A percentile compares a stretch with the other conserved stretches of the same genome.
phyloP scores from a whole-genome alignment of 2,797 vertebrate species.

The Hydrolagus colliei region DNA sequence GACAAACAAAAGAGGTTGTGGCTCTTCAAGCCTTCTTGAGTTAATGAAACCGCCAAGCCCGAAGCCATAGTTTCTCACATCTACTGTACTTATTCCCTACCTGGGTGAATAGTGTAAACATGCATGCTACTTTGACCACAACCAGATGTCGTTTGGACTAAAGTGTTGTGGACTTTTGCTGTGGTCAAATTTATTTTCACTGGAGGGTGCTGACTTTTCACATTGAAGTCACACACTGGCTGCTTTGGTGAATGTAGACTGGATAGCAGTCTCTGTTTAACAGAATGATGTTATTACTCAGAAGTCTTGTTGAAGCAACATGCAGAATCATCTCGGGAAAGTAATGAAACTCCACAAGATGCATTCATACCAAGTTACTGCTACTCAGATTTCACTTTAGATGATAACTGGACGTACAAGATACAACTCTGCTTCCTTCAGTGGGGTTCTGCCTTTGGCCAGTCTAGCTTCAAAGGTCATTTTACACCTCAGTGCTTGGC shows the following conservation, averaged over 20 bases:
- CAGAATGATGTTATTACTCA: not conserved
- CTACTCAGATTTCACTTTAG: not conserved
- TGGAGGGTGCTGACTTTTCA: not conserved
- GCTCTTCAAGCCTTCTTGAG: not conserved
- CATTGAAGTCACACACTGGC: not conserved
- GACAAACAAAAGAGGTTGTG: not conserved
- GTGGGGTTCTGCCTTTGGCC: not conserved
- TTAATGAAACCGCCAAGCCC: not conserved
- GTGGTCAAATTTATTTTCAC: not conserved
- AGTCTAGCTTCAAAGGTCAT: not conserved
- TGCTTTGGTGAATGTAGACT: not conserved
- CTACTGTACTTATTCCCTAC: not conserved
- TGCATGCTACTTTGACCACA: not conserved
- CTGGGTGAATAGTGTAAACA: not conserved
- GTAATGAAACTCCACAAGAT: not conserved
- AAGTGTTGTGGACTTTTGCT: not conserved
- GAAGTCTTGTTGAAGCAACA: not conserved
- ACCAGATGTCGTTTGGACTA: not conserved
- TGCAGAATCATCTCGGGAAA: not conserved
- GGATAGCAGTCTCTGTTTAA: not conserved
- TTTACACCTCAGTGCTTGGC: not conserved
- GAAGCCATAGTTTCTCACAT: not conserved
- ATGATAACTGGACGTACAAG: not conserved
- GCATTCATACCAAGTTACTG: not conserved
- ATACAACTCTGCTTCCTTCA: not conserved